A percentile compares a stretch with the other conserved stretches of the same genome.
These are phyloP conservation scores for Miniopterus natalensis DNA, from an alignment of 2,113 vertebrate species.

Conservation along the genomic window DNA sequence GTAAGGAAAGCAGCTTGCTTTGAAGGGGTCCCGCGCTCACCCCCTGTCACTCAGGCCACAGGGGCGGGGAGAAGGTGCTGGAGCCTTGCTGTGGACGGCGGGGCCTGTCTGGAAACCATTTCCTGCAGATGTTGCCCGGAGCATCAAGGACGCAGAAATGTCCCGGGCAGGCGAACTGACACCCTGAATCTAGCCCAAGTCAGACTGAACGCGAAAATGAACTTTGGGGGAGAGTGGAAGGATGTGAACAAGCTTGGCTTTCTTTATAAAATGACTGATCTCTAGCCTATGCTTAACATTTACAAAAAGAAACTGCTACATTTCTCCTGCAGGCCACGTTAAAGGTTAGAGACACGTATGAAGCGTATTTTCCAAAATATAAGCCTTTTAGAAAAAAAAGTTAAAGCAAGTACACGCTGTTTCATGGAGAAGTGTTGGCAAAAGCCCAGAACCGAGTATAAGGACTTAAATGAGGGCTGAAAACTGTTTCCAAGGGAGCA, in stretches of 20 bases:
- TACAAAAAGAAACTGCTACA: background rate
- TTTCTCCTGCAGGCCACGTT: background rate
- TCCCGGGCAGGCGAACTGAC: background rate
- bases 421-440: background rate
- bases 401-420: background rate
- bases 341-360: background rate
- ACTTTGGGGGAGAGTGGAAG: background rate
- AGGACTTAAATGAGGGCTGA: background rate
- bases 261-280: background rate
- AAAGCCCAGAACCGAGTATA: background rate
- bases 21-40: background rate
- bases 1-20: background rate
- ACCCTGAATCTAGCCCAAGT: background rate
- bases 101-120: background rate
- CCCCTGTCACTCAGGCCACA: background rate
- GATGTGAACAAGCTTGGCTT: background rate
- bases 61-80: rapidly evolving
- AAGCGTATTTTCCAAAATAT: background rate
- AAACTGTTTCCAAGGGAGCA: background rate
- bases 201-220: background rate
- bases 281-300: background rate
- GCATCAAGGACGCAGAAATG: background rate
- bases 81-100: no score
- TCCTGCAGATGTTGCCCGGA: background rate
- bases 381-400: background rate